A percentile compares a stretch with the other conserved stretches of the same genome.
Conservation (phyloP, 2,797 vertebrate genomes). For the Xerus rutilus region DNA sequence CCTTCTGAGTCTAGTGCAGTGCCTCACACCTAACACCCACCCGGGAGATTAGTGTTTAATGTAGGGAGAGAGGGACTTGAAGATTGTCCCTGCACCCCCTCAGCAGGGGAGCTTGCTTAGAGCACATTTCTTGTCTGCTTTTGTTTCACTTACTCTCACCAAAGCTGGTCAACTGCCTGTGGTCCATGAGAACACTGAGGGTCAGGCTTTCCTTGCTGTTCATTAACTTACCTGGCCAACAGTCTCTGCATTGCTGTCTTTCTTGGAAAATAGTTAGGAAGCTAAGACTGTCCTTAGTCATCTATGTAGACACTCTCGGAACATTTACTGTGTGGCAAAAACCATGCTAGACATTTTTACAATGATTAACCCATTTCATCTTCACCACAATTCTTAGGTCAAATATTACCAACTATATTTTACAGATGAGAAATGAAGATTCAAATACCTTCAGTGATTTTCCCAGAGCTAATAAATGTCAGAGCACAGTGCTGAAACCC, state of each 20-base stretch:
- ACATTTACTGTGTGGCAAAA: background rate
- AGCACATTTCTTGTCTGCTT: background rate
- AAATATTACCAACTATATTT: background rate
- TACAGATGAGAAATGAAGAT: background rate
- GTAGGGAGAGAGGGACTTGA: background rate
- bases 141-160: constrained; percentile 61
- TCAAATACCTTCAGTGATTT: background rate
- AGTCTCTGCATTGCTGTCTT: background rate
- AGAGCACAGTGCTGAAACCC: background rate
- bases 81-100: background rate
- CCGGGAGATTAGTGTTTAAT: background rate
- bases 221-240: background rate
- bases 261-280: constrained; percentile 67
- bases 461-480: background rate
- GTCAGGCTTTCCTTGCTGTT: background rate
- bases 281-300: constrained; percentile 9
- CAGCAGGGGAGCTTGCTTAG: background rate
- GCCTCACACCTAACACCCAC: no score
- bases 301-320: background rate
- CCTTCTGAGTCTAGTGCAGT: no score
- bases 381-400: background rate
- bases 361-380: background rate
- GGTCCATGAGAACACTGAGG: background rate
- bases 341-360: background rate
- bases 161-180: background rate